Base-by-base conservation (phyloP, 2,113 vertebrate genomes). In the Ploceus nigricollis region DNA sequence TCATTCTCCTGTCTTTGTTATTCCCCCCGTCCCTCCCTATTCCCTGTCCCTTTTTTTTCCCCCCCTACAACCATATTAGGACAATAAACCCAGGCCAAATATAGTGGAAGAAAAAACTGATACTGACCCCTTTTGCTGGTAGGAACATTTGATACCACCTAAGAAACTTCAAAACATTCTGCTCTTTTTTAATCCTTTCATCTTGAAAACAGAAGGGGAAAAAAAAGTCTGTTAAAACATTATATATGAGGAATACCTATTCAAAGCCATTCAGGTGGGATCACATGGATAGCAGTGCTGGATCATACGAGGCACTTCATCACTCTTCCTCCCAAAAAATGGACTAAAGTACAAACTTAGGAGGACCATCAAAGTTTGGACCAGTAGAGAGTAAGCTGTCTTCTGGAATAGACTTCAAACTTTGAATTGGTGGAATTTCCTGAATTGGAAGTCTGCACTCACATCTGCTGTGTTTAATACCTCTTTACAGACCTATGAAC, bases 21-120 rank as follows among this genome's bases (percentile, higher is more conserved):
- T 66, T 86, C 5, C 10, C 3, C 10, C 7, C 7, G 45, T 84
- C 40, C 21, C 15, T 86, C 6, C 4, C 33, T 58, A 28, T 31
- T 57, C 6, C 5, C 5, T 6, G 1, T 3, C 23, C 19, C 9
- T 3, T 9, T 31, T 31, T 28, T 27, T 24, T 5, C 1, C 14
- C 3, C 6, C 6, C 3, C 9, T 70, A 68, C n/a, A 37, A 68
- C 27, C 6, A 1, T 16, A 24, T 72, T 85, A 44, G 37, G 63
- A 61, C 37, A 82, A 57, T 33, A 77, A 82, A 65, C 24, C 27
- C 28, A 89, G 24, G 19, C 42, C 21, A 88, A 28, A 73, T 42
- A 17, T 9, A 72, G 31, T 45, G 28, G 58, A 86, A 76, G 30
- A 86, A 90, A 40, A 20, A 64, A 33, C 16, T 45, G 33, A 72